Base-by-base conservation (phyloP, 2,113 vertebrate genomes). In the Lampris megalopsis region DNA sequence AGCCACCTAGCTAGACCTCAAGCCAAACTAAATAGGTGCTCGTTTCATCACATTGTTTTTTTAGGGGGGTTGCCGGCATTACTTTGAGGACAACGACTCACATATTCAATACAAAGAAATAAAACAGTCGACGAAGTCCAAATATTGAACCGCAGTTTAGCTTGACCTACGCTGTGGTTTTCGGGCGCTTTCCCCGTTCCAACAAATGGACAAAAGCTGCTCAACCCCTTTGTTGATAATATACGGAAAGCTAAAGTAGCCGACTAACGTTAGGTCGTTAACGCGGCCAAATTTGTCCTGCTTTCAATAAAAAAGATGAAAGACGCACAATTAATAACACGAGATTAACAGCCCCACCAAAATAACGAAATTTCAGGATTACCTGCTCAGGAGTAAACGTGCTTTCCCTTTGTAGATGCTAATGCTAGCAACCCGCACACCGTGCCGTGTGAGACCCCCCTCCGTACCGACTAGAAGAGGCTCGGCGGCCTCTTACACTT, bases 191-290 rank as follows among this genome's bases (percentile, higher is more conserved):
- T 37, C 38, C 43, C 3, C 4, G n/a, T 49, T 61, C 5, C 11
- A 43, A 1, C 36, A 58, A 37, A 1, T 42, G 45, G 11, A 43
- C 11, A 42, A 11, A 13, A 42, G 1, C 38, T 48, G 7, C 4
- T 5, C 4, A 6, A 53, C 57, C 48, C 73, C 80, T 88, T 87
- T 88, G 88, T 86, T 88, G 67, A 63, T 68, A 67, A 38, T 9
- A 10, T 70, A 62, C 68, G 81, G 81, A 72, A 56, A 80, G 82
- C 75, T 75, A 64, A 47, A 9, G 10, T 0, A 1, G 84, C 84
- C 86, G 65, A 63, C 53, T 6, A 60, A 41, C 11, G 5, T 41
- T 7, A 9, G 11, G 45, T 62, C 7, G 40, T 36, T 57, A 72
- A 48, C 49, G 6, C 6, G 57, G 0, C 2, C 6, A 58, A 4